These are phyloP conservation scores for Pemphigus obesinymphae DNA, from an alignment of 1,140 invertebrate species.

Conservation along the genomic window DNA sequence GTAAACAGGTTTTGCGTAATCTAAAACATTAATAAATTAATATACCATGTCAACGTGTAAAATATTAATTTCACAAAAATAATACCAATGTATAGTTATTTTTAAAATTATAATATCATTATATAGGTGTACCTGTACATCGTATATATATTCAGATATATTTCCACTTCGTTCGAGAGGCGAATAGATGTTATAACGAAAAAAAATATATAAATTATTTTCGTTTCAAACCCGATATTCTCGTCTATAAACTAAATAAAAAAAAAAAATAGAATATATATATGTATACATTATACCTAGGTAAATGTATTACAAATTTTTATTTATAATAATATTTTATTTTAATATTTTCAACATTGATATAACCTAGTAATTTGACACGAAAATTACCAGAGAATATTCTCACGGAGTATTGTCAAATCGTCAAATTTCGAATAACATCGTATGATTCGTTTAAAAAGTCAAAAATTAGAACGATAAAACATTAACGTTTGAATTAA, in stretches of 20 bases:
- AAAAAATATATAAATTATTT: not conserved
- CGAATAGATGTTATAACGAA: no score
- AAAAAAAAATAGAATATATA: not conserved
- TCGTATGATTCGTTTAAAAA: no score
- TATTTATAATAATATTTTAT: no score
- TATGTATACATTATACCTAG: not conserved
- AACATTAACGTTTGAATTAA: no score
- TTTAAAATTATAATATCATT: not conserved
- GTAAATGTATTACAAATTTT: not conserved
- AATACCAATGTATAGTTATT: not conserved
- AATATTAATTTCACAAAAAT: not conserved
- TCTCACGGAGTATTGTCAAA: no score
- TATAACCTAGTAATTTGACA: no score
- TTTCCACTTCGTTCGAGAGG: not conserved
- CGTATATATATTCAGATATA: not conserved
- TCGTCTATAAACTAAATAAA: not conserved
- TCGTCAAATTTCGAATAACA: no score
- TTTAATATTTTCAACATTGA: no score
- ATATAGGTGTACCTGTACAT: not conserved
- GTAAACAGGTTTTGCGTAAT: conserved; percentile 1
- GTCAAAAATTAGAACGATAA: no score
- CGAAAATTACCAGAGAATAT: no score
- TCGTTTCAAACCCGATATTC: not conserved
- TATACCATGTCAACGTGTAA: not conserved
- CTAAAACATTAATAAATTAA: conserved; percentile 3